Evolutionary conservation across 1,140 invertebrate species (phyloP).

Genomic region (Oryctes rhinoceros): DNA sequence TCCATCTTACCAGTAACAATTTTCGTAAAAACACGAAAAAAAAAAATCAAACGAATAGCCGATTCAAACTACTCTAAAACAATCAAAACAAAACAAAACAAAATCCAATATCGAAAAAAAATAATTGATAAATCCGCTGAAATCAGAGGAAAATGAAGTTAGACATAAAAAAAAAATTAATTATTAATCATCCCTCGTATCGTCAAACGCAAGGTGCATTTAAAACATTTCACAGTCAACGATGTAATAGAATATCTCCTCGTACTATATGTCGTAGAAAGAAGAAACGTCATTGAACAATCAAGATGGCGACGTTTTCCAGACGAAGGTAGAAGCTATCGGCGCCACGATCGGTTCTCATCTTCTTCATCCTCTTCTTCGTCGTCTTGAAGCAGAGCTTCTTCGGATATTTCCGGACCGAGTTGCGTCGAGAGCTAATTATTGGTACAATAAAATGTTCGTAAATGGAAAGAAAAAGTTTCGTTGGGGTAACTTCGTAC

Average conservation of each 20-base stretch:
- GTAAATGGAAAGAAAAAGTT: neutral
- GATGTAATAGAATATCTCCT: neutral
- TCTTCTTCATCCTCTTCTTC: constrained; percentile 71
- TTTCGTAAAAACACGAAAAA: no score
- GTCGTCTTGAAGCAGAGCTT: constrained; percentile 64
- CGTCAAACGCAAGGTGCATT: neutral
- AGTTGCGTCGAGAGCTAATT: constrained; percentile 45
- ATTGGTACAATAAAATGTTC: neutral
- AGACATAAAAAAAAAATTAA: neutral
- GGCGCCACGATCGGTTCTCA: constrained; percentile 68
- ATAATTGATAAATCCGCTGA: neutral
- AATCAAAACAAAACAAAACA: neutral
- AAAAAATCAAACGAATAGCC: neutral
- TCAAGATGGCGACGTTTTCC: neutral
- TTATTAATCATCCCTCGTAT: neutral
- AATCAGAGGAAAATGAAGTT: neutral
- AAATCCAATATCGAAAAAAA: no score
- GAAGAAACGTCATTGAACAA: neutral
- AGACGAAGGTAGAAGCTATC: constrained; percentile 59
- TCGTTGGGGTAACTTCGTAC: no score
- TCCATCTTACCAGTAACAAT: no score
- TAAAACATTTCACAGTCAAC: constrained; percentile 30
- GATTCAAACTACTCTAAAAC: neutral
- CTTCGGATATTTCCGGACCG: constrained; percentile 58
- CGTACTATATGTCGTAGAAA: neutral